These are phyloP conservation scores for Brevimyrus niger DNA, from an alignment of 2,113 vertebrate species.

Conservation along the genomic window DNA sequence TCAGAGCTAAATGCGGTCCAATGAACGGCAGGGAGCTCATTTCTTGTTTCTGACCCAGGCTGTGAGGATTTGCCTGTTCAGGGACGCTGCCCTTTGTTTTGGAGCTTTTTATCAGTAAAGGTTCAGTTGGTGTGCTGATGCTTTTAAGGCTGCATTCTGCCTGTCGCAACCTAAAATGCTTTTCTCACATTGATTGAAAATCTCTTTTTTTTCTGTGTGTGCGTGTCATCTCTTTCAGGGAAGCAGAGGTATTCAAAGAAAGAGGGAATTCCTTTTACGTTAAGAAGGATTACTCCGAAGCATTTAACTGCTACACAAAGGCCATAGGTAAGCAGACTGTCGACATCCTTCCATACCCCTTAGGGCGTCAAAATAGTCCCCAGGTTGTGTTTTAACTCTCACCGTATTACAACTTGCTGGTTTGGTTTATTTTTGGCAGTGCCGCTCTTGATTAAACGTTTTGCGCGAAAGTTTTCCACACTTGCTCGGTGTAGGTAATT, in stretches of 20 bases:
- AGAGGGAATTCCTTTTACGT: constrained; percentile 85
- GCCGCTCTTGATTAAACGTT: too few relatives aligned
- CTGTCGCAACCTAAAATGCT: neutral
- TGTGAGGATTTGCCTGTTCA: neutral
- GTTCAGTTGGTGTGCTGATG: neutral
- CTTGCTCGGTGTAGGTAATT: neutral
- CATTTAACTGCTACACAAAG: constrained; percentile 91
- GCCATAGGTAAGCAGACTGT: constrained; percentile 77
- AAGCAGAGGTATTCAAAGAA: constrained; percentile 89
- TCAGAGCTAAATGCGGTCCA: too few relatives aligned
- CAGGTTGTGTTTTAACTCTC: neutral
- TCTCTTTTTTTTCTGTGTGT: neutral
- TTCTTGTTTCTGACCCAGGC: neutral
- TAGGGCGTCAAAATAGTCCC: neutral
- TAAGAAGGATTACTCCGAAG: constrained; percentile 88
- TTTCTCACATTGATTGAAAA: neutral
- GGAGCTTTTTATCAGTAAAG: neutral
- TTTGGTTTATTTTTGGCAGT: neutral
- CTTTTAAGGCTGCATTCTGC: neutral
- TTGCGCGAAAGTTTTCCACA: neutral
- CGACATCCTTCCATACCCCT: neutral
- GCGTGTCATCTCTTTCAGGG: constrained; percentile 53
- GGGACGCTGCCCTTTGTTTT: neutral
- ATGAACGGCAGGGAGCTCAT: neutral
- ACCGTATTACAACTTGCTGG: neutral